These are phyloP conservation scores for Drosophila infuscata DNA, from an alignment of 2,888 invertebrate genomes.

Conservation along the genomic window DNA sequence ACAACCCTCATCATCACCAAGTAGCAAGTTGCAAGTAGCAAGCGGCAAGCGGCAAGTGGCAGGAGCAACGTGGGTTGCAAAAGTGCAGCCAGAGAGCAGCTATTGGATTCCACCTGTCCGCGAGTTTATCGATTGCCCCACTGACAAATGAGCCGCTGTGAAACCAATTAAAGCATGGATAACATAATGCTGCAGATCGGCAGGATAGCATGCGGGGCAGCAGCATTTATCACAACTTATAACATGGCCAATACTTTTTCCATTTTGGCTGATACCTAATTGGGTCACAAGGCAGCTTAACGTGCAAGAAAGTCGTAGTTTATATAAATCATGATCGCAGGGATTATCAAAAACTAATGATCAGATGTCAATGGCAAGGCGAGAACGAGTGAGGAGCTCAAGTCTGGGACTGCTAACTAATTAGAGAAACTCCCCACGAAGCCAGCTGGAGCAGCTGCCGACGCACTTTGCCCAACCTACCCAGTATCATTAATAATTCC, in stretches of 20 bases:
- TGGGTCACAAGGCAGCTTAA: constrained; percentile 42
- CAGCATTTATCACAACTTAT: constrained; percentile 24
- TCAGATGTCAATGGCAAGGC: constrained; percentile 26
- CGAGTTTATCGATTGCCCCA: constrained; percentile 76
- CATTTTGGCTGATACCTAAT: constrained; percentile 56
- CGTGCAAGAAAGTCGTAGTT: constrained; percentile 32
- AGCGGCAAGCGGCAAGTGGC: neutral
- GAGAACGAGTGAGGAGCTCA: neutral
- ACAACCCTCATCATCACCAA: constrained; percentile 44
- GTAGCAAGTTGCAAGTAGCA: neutral
- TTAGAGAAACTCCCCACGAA: constrained; percentile 63
- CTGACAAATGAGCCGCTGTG: constrained; percentile 82
- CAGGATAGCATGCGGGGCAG: constrained; percentile 6
- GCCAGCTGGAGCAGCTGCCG: constrained; percentile 70
- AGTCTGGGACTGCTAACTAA: constrained; percentile 42
- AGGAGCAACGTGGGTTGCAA: constrained; percentile 25
- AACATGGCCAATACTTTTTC: constrained; percentile 2
- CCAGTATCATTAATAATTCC: constrained; percentile 75
- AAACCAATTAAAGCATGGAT: constrained; percentile 82
- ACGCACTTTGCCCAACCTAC: constrained; percentile 44
- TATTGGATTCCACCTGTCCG: constrained; percentile 81
- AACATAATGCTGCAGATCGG: constrained; percentile 39
- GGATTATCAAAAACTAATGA: constrained; percentile 55
- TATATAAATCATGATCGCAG: constrained; percentile 74
- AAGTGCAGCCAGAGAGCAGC: constrained; percentile 11